Evolutionary conservation across 1,140 invertebrate species (phyloP).

Genomic region (Cataglyphis hispanica): DNA sequence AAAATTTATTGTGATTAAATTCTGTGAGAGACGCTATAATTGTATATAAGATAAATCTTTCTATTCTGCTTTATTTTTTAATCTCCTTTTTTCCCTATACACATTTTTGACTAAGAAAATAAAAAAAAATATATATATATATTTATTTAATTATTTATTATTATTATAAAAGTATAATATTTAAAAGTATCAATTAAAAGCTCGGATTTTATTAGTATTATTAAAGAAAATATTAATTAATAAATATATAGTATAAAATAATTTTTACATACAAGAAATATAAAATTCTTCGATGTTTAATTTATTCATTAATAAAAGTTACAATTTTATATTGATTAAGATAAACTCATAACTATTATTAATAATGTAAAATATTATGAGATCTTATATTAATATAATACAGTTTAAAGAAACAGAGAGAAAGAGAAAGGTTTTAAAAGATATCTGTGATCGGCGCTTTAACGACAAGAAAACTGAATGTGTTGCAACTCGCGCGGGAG

Average conservation of each 20-base stretch:
- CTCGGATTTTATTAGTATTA: not conserved
- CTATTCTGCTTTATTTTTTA: not conserved
- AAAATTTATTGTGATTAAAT: not conserved
- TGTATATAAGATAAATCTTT: slow-evolving; percentile 7
- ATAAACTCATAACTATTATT: too few species aligned
- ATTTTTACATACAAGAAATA: not conserved
- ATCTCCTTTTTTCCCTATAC: not conserved
- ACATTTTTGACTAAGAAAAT: not conserved
- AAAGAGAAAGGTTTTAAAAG: not conserved
- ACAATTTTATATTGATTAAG: not conserved
- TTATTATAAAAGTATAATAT: not conserved
- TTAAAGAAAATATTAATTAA: slow-evolving; percentile 21
- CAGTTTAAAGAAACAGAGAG: too few species aligned
- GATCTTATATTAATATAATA: too few species aligned
- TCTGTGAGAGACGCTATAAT: not conserved
- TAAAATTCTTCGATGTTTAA: not conserved
- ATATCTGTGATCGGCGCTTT: slow-evolving; percentile 31
- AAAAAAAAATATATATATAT: not conserved
- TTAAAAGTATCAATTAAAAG: not conserved
- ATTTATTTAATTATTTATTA: too few species aligned
- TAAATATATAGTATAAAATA: not conserved
- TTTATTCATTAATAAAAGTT: slow-evolving; percentile 24
- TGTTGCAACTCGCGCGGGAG: slow-evolving; percentile 26
- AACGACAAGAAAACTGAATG: slow-evolving; percentile 41
- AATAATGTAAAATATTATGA: too few species aligned